Base-by-base conservation (phyloP, 2,888 invertebrate species). In the Thereva nobilitata region DNA sequence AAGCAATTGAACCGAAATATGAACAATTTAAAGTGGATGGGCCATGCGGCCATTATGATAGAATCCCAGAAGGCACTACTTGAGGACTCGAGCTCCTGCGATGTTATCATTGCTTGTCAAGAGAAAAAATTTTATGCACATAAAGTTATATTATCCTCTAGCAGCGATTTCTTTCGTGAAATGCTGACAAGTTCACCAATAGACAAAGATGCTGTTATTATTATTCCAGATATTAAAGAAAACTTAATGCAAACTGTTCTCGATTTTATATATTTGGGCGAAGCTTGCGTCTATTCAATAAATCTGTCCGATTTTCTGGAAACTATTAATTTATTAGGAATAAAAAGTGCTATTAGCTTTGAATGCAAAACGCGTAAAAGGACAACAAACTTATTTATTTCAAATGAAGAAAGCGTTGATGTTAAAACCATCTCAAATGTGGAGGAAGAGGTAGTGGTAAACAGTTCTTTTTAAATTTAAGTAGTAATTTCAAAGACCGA, bases 11-110 rank as follows among this genome's bases (percentile, higher is more conserved):
- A 41, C 35, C 50, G 61, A 23, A 73, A 63, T 64, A 75, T 76
- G 79, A 79, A 80, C 74, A 75, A 79, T 67, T 73, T 80, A 10
- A 80, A 79, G 72, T 80, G 80, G 80, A 79, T 80, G 78, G 79
- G 80, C 35, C 80, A 80, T 72, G 75, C 78, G 68, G 73, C 75
- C 64, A 79, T 79, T 45, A 76, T 80, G 61, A 76, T 80, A 70
- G 79, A 80, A 67, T 77, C 80, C 47, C 80, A 80, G 67, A 76
- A 77, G 61, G 71, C 73, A 55, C 72, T 80, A 8, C 76, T 76
- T 37, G 72, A 73, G 49, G 79, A 78, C 71, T 72, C 72, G 41
- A 73, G 75, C 23, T 75, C 74, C 47, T 79, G 78, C 71, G 80
- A 80, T 69, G 79, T 80, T 40, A 73, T 76, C 5, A 70, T 80